Evolutionary conservation across 2,888 invertebrate species (phyloP).

Genomic region (Drosophila kanekoi): DNA sequence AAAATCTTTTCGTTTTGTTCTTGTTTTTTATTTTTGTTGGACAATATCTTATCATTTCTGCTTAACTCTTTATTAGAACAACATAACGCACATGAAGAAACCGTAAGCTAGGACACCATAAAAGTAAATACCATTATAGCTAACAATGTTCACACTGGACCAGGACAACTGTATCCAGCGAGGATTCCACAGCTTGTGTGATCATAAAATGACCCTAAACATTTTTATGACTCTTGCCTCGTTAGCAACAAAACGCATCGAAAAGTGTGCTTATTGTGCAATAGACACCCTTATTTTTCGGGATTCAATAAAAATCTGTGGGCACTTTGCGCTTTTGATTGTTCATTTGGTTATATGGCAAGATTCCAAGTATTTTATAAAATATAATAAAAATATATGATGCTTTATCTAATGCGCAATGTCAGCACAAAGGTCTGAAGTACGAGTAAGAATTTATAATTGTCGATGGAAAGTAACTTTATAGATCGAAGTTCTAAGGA

Average conservation of each 20-base stretch:
- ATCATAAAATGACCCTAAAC: constrained; percentile 9
- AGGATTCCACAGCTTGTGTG: constrained; percentile 13
- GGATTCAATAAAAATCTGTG: constrained; percentile 5
- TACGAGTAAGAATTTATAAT: too few species aligned
- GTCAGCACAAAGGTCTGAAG: too few species aligned
- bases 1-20: too few species aligned
- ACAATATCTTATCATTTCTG: background rate
- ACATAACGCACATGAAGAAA: background rate
- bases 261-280: background rate
- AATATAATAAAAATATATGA: background rate
- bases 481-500: too few species aligned
- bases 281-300: background rate
- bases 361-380: background rate
- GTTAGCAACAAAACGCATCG: constrained; percentile 8
- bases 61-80: background rate
- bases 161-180: background rate
- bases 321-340: background rate
- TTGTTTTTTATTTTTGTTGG: too few species aligned
- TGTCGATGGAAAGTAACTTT: too few species aligned
- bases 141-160: constrained; percentile 3
- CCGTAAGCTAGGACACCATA: background rate
- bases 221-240: constrained; percentile 26
- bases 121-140: background rate
- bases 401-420: background rate
- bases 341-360: background rate